Conservation (phyloP, 2,888 invertebrate species). For the Taphrorychus bicolor region DNA sequence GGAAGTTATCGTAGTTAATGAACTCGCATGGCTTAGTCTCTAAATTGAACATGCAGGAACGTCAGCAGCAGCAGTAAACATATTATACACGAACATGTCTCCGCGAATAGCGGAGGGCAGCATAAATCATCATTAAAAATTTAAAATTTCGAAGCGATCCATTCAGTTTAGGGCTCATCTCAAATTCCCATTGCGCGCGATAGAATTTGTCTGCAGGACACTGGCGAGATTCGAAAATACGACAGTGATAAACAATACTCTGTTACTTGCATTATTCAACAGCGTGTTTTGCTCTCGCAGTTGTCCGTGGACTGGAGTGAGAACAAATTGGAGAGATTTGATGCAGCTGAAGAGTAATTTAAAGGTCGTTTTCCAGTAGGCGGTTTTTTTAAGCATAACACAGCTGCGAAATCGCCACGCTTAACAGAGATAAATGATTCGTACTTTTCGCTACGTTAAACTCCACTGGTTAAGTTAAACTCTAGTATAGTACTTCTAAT, state of each 20-base stretch:
- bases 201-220: conserved; percentile 17
- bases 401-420: no score
- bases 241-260: conserved; percentile 10
- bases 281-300: not conserved
- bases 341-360: not conserved
- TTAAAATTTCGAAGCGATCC: not conserved
- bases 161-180: not conserved
- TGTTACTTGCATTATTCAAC: conserved; percentile 13
- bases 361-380: no score
- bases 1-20: not conserved
- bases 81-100: not conserved
- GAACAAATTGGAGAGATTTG: not conserved
- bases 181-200: conserved; percentile 10
- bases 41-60: not conserved
- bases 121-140: conserved; percentile 6
- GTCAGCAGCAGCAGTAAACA: not conserved
- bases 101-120: not conserved
- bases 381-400: no score
- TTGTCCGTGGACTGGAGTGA: not conserved
- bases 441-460: no score
- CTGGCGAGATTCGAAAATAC: conserved; percentile 1
- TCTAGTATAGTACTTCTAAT: no score
- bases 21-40: not conserved
- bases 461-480: no score
- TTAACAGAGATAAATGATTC: no score